Conservation (phyloP, 2,797 vertebrate species). For the Siniperca obscura region DNA sequence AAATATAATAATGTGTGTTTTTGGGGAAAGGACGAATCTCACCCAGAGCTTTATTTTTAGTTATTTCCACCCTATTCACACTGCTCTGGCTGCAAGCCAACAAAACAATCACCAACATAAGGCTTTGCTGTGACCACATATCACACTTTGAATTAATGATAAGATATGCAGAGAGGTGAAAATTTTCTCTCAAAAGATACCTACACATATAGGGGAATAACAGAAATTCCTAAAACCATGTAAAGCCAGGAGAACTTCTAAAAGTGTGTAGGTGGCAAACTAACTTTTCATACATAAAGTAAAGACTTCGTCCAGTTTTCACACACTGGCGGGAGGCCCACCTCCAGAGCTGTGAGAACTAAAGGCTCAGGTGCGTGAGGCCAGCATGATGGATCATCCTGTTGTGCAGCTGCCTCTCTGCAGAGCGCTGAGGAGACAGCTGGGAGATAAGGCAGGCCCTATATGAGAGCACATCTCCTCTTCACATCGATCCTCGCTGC, state of each 20-base stretch:
- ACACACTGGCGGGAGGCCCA: constrained; percentile 46
- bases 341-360: constrained; percentile 58
- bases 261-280: constrained; percentile 41
- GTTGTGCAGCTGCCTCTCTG: constrained; percentile 74
- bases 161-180: constrained; percentile 12
- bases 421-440: constrained; percentile 79
- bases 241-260: constrained; percentile 6
- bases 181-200: constrained; percentile 15
- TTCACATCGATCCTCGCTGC: constrained; percentile 77
- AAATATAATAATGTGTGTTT: constrained; percentile 39
- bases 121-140: constrained; percentile 6
- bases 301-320: constrained; percentile 50
- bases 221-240: constrained; percentile 2
- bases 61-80: constrained; percentile 23
- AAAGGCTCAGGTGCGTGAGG: constrained; percentile 79
- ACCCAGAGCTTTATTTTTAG: constrained; percentile 27
- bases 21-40: constrained; percentile 9
- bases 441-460: constrained; percentile 78
- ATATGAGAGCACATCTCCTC: constrained; percentile 77
- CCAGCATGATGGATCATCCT: constrained; percentile 80
- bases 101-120: constrained; percentile 28
- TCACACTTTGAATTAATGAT: constrained; percentile 33
- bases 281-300: constrained; percentile 50
- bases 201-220: neutral
- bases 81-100: constrained; percentile 13